These are phyloP conservation scores for Drosophila ficusphila DNA, from an alignment of 1,140 invertebrate genomes.

Conservation along the genomic window DNA sequence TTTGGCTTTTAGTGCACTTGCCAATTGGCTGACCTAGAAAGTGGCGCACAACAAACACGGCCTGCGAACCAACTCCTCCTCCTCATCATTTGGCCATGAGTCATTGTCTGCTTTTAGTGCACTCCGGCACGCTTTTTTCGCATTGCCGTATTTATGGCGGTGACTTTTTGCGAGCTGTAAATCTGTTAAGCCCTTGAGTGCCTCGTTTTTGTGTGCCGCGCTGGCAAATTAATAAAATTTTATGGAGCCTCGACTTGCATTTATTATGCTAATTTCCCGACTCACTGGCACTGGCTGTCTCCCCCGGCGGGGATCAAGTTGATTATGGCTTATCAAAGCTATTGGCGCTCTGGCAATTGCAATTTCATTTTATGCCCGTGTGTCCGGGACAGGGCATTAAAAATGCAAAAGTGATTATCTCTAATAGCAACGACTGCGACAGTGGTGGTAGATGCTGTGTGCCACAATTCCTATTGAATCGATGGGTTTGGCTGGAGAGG, in stretches of 20 bases:
- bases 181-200: constrained; percentile 78
- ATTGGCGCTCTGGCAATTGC: constrained; percentile 60
- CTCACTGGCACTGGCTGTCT: constrained; percentile 4
- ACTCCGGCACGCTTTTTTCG: constrained; percentile 33
- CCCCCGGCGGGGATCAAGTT: constrained; percentile 13
- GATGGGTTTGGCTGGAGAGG: constrained; percentile 25
- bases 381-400: constrained; percentile 44
- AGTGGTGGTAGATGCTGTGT: constrained; percentile 14
- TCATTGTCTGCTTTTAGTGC: constrained; percentile 62
- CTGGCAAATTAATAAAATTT: constrained; percentile 75
- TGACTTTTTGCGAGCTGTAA: constrained; percentile 56
- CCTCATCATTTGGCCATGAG: neutral
- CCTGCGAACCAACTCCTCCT: too few species aligned
- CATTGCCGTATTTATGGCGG: constrained; percentile 59
- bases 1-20: constrained; percentile 77
- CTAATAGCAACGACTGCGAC: constrained; percentile 62
- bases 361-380: constrained; percentile 64
- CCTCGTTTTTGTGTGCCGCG: constrained; percentile 14
- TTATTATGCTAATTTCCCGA: constrained; percentile 71
- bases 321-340: constrained; percentile 70
- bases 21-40: constrained; percentile 76
- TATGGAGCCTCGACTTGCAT: constrained; percentile 55
- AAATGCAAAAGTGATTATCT: constrained; percentile 76
- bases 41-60: constrained; percentile 29
- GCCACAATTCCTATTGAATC: constrained; percentile 41